Conservation (phyloP, 2,797 vertebrate species). For the Mycteria americana region DNA sequence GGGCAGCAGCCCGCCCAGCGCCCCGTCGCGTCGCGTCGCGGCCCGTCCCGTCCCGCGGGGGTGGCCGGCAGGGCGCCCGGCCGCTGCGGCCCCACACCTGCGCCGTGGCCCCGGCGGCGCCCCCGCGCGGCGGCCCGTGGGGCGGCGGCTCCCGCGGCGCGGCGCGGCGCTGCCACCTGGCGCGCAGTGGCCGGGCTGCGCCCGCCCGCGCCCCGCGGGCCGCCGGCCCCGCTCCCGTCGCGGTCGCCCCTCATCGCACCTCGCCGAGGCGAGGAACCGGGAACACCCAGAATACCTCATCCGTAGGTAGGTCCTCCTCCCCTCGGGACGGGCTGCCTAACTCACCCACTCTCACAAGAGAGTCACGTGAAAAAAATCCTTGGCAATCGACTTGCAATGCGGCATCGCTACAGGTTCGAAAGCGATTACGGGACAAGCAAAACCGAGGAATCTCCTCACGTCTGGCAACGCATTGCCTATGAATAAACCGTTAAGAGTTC, state of each 20-base stretch:
- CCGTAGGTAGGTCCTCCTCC: too few species aligned
- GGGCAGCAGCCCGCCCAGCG: background rate
- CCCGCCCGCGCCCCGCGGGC: background rate
- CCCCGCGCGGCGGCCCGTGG: background rate
- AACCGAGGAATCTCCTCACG: rapidly evolving
- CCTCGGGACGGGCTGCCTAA: rapidly evolving
- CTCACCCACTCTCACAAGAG: background rate
- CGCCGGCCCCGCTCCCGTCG: background rate
- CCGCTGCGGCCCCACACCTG: background rate
- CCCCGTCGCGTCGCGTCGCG: too few species aligned
- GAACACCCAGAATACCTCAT: rapidly evolving
- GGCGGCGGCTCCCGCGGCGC: background rate
- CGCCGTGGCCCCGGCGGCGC: background rate
- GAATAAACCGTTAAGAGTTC: rapidly evolving
- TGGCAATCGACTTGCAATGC: rapidly evolving
- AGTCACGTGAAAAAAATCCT: too few species aligned
- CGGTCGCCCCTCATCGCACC: rapidly evolving
- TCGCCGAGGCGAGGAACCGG: rapidly evolving
- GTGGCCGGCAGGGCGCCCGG: too few species aligned
- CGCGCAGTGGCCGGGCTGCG: background rate
- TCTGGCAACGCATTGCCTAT: rapidly evolving
- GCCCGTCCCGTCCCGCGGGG: too few species aligned
- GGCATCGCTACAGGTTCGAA: too few species aligned
- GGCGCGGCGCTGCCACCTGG: background rate
- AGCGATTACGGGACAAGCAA: background rate